These are phyloP conservation scores for Salvelinus alpinus DNA, from an alignment of 2,113 vertebrate genomes.

Conservation along the genomic window DNA sequence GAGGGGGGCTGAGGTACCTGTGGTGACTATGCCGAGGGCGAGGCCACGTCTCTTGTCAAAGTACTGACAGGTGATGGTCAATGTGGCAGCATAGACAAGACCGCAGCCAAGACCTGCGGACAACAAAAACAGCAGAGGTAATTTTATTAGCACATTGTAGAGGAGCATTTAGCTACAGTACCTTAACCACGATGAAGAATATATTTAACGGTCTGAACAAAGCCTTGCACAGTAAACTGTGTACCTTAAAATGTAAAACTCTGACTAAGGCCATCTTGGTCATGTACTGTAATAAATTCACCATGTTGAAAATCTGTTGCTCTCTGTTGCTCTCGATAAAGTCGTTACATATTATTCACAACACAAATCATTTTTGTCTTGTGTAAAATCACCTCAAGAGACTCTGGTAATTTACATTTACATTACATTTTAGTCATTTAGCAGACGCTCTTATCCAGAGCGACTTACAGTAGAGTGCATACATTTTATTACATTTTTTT, in stretches of 20 bases:
- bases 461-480: too few relatives aligned
- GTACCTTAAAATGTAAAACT: background rate
- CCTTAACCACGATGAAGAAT: background rate
- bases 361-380: background rate
- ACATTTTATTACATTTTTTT: too few relatives aligned
- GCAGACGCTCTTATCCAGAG: too few relatives aligned
- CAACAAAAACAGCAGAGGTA: slow-evolving; percentile 8
- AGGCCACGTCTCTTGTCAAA: slow-evolving; percentile 86
- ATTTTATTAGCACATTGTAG: slow-evolving; percentile 16
- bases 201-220: background rate
- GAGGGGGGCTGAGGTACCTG: slow-evolving; percentile 71
- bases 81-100: slow-evolving; percentile 83
- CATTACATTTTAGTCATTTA: too few relatives aligned
- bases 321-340: background rate
- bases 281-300: background rate
- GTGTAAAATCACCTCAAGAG: background rate
- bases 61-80: slow-evolving; percentile 87
- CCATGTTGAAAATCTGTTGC: background rate
- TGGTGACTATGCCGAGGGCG: slow-evolving; percentile 84
- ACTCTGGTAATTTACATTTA: background rate
- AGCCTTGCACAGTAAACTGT: background rate
- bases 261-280: background rate
- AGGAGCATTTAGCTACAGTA: background rate
- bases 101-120: slow-evolving; percentile 83
- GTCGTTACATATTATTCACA: background rate